These are phyloP conservation scores for Dendrolimus houi DNA, from an alignment of 2,888 invertebrate species.

Conservation along the genomic window DNA sequence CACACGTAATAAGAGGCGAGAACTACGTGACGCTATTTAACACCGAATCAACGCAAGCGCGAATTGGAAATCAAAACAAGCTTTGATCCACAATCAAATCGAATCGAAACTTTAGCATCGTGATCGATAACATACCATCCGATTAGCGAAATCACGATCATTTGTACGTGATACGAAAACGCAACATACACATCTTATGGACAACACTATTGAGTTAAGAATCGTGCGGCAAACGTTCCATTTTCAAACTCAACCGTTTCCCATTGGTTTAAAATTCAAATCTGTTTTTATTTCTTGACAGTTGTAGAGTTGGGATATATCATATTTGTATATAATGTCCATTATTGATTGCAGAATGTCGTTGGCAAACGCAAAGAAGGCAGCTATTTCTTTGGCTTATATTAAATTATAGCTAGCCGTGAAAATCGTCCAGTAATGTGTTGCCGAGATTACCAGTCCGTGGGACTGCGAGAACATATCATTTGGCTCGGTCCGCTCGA, in stretches of 20 bases:
- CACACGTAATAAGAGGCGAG: conserved; percentile 42
- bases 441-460: conserved; percentile 61
- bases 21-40: conserved; percentile 73
- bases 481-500: conserved; percentile 54
- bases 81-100: conserved; percentile 68
- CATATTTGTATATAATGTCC: conserved; percentile 16
- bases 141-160: conserved; percentile 71
- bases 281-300: conserved; percentile 9
- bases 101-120: conserved; percentile 67
- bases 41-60: conserved; percentile 67
- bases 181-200: conserved; percentile 14
- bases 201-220: conserved; percentile 21
- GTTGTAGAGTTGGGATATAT: conserved; percentile 17
- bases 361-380: conserved; percentile 40
- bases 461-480: conserved; percentile 65
- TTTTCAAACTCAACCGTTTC: conserved; percentile 35
- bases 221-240: conserved; percentile 12
- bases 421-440: conserved; percentile 73
- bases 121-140: conserved; percentile 70
- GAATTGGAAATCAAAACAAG: conserved; percentile 76
- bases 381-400: conserved; percentile 74
- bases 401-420: conserved; percentile 75
- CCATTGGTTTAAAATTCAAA: conserved; percentile 17
- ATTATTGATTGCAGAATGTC: conserved; percentile 22
- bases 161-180: conserved; percentile 37